Evolutionary conservation across 2,888 invertebrate genomes (phyloP).

Genomic region (Rutpela maculata): DNA sequence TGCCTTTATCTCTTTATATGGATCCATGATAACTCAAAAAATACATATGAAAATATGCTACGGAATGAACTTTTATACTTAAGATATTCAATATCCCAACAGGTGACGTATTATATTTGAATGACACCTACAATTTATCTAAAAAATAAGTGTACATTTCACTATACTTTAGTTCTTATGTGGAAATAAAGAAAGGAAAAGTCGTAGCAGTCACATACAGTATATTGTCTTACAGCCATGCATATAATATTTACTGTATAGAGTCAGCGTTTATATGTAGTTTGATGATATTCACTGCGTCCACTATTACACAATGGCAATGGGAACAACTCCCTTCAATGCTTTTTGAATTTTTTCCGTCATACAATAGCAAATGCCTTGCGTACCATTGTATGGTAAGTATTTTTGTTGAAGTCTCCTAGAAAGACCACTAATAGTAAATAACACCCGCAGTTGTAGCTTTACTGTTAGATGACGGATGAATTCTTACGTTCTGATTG

Average conservation of each 20-base stretch:
- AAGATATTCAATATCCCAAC: too few relatives aligned
- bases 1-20: too few relatives aligned
- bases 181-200: not conserved
- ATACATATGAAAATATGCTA: too few relatives aligned
- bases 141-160: too few relatives aligned
- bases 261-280: not conserved
- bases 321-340: constrained; percentile 45
- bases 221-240: not conserved
- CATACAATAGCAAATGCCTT: constrained; percentile 53
- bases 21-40: too few relatives aligned
- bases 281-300: constrained; percentile 16
- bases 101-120: too few relatives aligned
- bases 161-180: not conserved
- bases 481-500: constrained; percentile 59
- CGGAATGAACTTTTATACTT: too few relatives aligned
- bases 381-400: constrained; percentile 59
- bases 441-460: constrained; percentile 59
- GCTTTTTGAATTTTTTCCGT: constrained; percentile 46
- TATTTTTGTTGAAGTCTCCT: constrained; percentile 54
- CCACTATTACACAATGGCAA: constrained; percentile 41
- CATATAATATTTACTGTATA: not conserved
- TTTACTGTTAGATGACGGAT: constrained; percentile 62
- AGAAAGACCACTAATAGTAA: constrained; percentile 58
- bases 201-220: not conserved
- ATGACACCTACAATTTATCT: too few relatives aligned